Evolutionary conservation across 2,888 invertebrate species (phyloP).

Genomic region (Altica lythri): DNA sequence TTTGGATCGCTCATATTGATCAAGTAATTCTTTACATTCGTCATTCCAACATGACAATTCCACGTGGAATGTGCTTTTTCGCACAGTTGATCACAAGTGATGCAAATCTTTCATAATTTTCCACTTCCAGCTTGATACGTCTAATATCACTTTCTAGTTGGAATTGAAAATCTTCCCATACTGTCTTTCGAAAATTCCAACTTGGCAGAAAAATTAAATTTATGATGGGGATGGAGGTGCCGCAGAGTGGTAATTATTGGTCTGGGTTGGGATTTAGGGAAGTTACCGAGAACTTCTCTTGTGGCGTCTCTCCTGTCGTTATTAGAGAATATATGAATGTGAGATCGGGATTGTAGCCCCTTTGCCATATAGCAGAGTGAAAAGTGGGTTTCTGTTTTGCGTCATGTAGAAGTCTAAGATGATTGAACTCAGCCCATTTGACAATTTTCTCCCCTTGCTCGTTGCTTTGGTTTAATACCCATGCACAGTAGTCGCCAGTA

Average conservation of each 20-base stretch:
- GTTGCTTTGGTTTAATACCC: background rate
- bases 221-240: background rate
- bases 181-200: constrained; percentile 3
- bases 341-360: constrained; percentile 10
- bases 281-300: background rate
- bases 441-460: background rate
- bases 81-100: background rate
- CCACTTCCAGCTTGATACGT: background rate
- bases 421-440: background rate
- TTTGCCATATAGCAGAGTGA: constrained; percentile 6
- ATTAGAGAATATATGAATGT: background rate
- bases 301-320: background rate
- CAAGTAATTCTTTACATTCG: too few relatives aligned
- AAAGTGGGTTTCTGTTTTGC: constrained; percentile 4
- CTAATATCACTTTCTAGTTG: constrained; percentile 2
- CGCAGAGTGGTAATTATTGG: constrained; percentile 8
- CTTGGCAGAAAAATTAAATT: constrained; percentile 2
- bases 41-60: too few relatives aligned
- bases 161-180: background rate
- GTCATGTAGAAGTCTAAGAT: constrained; percentile 4
- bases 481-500: too few relatives aligned
- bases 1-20: too few relatives aligned
- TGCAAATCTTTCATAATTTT: constrained; percentile 8
- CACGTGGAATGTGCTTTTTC: background rate
- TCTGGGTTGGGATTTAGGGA: constrained; percentile 9